A percentile compares a stretch with the other conserved stretches of the same genome.
These are phyloP conservation scores for Maniola jurtina DNA, from an alignment of 1,140 invertebrate genomes.

Conservation along the genomic window DNA sequence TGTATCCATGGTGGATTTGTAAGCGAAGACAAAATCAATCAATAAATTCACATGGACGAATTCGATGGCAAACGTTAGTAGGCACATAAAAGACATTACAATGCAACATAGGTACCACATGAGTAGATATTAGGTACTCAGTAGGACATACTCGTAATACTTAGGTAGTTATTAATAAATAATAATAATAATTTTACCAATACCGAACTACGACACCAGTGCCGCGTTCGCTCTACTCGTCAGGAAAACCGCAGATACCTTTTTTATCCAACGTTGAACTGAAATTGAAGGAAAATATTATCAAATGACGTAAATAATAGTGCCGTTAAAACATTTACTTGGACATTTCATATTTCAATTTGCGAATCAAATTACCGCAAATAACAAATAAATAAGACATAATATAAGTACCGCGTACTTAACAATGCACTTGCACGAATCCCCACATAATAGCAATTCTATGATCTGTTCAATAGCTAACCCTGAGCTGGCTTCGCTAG, in stretches of 20 bases:
- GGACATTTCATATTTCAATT: background rate
- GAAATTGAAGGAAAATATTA: conserved; percentile 8
- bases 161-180: too few species aligned
- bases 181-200: background rate
- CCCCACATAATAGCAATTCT: too few species aligned
- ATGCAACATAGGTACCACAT: too few species aligned
- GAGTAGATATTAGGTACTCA: too few species aligned
- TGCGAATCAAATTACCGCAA: background rate
- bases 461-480: too few species aligned
- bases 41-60: too few species aligned
- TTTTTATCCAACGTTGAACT: background rate
- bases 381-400: background rate
- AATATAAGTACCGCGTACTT: background rate
- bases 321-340: background rate
- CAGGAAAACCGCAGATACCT: conserved; percentile 16
- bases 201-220: background rate
- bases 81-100: too few species aligned
- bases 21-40: too few species aligned
- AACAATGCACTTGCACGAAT: background rate
- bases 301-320: conserved; percentile 1
- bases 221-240: background rate
- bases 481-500: too few species aligned
- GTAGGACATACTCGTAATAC: too few species aligned
- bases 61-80: too few species aligned
- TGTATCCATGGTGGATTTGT: too few species aligned